These are phyloP conservation scores for Indicator maculatus DNA, from an alignment of 2,113 vertebrate genomes.

Conservation along the genomic window DNA sequence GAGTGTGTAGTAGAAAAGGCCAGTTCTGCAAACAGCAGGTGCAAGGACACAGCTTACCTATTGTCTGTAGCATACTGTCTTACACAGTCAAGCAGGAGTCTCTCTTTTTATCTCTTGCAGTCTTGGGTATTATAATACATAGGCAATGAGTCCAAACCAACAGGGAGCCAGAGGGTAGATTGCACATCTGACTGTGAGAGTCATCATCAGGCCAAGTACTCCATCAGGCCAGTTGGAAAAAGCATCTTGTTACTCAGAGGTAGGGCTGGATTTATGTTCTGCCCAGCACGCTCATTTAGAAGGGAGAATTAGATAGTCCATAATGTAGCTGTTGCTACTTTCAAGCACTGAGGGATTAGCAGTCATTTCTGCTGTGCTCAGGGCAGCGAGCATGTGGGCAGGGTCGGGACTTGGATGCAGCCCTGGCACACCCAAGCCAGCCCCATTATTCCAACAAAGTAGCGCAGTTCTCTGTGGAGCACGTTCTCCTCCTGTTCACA, in stretches of 20 bases:
- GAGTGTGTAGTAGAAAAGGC: background rate
- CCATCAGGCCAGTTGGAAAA: constrained; percentile 43
- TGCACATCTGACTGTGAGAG: constrained; percentile 49
- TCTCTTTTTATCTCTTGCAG: background rate
- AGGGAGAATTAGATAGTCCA: background rate
- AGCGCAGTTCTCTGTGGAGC: background rate
- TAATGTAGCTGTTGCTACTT: background rate
- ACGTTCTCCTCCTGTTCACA: fast-evolving
- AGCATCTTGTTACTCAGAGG: constrained; percentile 41
- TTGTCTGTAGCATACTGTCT: background rate
- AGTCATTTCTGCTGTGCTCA: background rate
- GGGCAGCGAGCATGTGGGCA: background rate
- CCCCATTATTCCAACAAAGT: background rate
- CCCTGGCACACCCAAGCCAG: background rate
- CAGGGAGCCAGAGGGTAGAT: constrained; percentile 4
- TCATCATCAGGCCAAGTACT: constrained; percentile 33
- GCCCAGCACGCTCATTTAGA: background rate
- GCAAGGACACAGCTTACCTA: background rate
- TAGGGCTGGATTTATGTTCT: constrained; percentile 47
- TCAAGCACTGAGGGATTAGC: background rate
- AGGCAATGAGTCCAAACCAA: constrained; percentile 30
- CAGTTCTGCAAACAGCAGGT: background rate
- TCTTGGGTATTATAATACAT: background rate
- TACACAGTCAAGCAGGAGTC: background rate
- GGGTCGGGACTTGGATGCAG: background rate